Percentiles rank a stretch among this genome's conserved stretches.
These are phyloP conservation scores for Drosophila obscura DNA, from an alignment of 1,140 invertebrate genomes.

Conservation along the genomic window DNA sequence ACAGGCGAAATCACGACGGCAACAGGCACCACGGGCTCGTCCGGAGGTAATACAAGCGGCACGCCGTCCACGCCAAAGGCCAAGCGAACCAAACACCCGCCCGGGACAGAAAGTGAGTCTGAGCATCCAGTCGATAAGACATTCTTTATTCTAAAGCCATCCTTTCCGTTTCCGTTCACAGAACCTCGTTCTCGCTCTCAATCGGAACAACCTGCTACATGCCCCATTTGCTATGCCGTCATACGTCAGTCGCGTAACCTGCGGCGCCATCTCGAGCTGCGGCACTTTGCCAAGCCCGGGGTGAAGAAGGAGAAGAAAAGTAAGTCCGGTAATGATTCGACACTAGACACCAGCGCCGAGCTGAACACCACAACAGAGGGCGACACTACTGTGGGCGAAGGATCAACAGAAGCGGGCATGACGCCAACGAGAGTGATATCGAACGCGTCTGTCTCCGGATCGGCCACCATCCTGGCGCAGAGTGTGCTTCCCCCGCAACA, in stretches of 20 bases:
- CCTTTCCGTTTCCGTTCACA: slow-evolving; percentile 6
- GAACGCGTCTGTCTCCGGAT: slow-evolving; percentile 39
- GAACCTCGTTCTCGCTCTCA: slow-evolving; percentile 85
- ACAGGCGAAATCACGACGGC: slow-evolving; percentile 72
- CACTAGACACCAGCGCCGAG: slow-evolving; percentile 60
- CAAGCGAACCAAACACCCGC: slow-evolving; percentile 74
- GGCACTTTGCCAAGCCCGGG: slow-evolving; percentile 84
- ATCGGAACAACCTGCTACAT: slow-evolving; percentile 87
- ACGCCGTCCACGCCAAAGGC: slow-evolving; percentile 59
- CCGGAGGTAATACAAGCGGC: slow-evolving; percentile 56
- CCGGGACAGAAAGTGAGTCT: slow-evolving; percentile 72
- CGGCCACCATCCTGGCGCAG: slow-evolving; percentile 57
- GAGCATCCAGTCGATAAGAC: background rate
- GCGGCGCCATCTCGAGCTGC: slow-evolving; percentile 85
- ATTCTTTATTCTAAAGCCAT: background rate
- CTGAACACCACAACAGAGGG: slow-evolving; percentile 65
- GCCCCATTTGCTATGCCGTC: slow-evolving; percentile 86
- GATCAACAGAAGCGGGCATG: slow-evolving; percentile 20
- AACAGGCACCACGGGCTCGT: slow-evolving; percentile 52
- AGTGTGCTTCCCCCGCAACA: slow-evolving; percentile 67
- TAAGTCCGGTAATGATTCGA: slow-evolving; percentile 79
- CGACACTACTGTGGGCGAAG: slow-evolving; percentile 50
- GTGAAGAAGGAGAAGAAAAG: slow-evolving; percentile 84
- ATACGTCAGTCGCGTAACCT: slow-evolving; percentile 86
- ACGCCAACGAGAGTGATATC: slow-evolving; percentile 67